A percentile compares a stretch with the other conserved stretches of the same genome.
Evolutionary conservation across 2,113 vertebrate genomes (phyloP).

Genomic region (Sinocyclocheilus maitianheensis): DNA sequence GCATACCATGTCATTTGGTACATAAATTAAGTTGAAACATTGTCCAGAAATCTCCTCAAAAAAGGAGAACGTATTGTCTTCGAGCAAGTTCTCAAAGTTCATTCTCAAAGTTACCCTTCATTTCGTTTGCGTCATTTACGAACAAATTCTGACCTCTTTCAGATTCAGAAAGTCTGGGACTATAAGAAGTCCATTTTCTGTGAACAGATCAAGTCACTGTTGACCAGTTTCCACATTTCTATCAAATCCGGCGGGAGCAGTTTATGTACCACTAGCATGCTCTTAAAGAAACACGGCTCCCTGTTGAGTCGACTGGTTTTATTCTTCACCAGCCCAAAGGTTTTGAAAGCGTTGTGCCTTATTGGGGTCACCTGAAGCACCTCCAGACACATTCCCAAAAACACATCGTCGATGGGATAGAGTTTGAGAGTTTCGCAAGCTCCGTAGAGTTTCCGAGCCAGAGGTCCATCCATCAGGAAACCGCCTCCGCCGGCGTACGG

Average conservation of each 20-base stretch:
- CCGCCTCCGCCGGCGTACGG: conserved; percentile 93
- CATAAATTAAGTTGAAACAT: conserved; percentile 53
- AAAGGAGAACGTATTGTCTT: conserved; percentile 56
- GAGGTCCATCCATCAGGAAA: conserved; percentile 85
- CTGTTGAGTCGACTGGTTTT: conserved; percentile 91
- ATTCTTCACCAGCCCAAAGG: conserved; percentile 90
- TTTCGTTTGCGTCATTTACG: neutral
- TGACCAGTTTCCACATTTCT: conserved; percentile 91
- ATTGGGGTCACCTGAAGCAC: conserved; percentile 82
- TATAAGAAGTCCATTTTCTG: conserved; percentile 82
- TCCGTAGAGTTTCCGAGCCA: conserved; percentile 81
- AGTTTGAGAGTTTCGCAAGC: conserved; percentile 84
- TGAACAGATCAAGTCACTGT: conserved; percentile 86
- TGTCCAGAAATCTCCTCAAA: conserved; percentile 56
- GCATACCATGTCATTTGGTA: conserved; percentile 6
- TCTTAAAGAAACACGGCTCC: conserved; percentile 92
- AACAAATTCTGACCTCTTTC: neutral
- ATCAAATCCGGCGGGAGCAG: conserved; percentile 86
- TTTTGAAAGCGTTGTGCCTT: conserved; percentile 91
- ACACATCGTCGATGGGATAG: conserved; percentile 94
- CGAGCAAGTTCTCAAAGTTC: conserved; percentile 37
- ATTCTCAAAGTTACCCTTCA: neutral
- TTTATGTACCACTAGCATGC: conserved; percentile 97
- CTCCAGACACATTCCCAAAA: conserved; percentile 95
- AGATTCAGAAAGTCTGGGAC: conserved; percentile 44